Evolutionary conservation across 2,888 invertebrate species (phyloP), one percentile per base, ranked within the genome.

Genomic region (Rhingia campestris): DNA sequence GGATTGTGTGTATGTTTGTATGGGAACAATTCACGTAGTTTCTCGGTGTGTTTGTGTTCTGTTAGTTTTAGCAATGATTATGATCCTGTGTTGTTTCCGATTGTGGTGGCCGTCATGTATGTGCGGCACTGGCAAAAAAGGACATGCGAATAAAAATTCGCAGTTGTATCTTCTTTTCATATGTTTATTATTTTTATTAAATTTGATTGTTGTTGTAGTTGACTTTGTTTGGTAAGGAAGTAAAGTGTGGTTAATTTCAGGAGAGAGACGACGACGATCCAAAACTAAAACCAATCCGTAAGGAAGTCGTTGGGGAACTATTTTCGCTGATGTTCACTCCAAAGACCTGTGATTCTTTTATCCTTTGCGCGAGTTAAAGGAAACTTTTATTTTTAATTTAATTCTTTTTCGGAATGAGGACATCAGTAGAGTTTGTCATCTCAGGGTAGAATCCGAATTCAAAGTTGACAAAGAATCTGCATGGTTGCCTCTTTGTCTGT

Each of bases 51-150:
- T 66, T 67, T 56, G 77, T 82, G 47, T 49, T 69, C 64, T 75
- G 58, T 70, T 84, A 80, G 80, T 80, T 75, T 84, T 70, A 80
- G 74, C 80, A 80, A 80, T 80, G 84, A 80, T 75, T 75, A 80
- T 84, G 64, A 70, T 80, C 70, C 84, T 59, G 67, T 74, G 79
- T 69, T 84, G 72, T 63, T 82, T 73, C 49, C 69, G 67, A 54
- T 79, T 74, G 73, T 53, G 47, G 69, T 74, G 37, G 63, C 73
- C 66, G 41, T 22, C 10, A 10, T 66, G 14, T 61, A 59, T 54
- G 64, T 64, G 54, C 53, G 14, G 47, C 53, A 69, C 35, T 69
- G 37, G 39, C 47, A n/a, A 56, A 70, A 22, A 73, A 43, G 43
- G 82, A 69, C 64, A 79, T 82, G 51, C 67, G 79, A 79, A 82